A percentile compares a stretch with the other conserved stretches of the same genome.
phyloP scores from a whole-genome alignment of 2,888 invertebrate genomes.

The Arctia plantaginis region DNA sequence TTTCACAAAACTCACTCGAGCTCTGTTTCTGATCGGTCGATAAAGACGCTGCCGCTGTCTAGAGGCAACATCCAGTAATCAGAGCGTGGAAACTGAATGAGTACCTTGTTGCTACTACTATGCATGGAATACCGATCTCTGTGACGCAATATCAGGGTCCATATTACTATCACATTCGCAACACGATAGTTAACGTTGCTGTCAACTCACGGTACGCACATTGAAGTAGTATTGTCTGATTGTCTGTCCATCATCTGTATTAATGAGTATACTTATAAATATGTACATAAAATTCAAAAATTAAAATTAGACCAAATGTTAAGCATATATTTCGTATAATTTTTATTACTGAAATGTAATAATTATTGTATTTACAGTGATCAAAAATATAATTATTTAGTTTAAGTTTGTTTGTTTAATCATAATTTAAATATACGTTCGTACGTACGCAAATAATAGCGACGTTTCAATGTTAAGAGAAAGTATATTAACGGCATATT shows the following conservation, averaged over 20 bases:
- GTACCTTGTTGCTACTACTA: slow-evolving; percentile 73
- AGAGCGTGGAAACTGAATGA: slow-evolving; percentile 85
- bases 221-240: slow-evolving; percentile 48
- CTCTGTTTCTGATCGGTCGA: slow-evolving; percentile 80
- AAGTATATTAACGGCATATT: slow-evolving; percentile 75
- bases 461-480: slow-evolving; percentile 63
- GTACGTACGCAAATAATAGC: slow-evolving; percentile 55
- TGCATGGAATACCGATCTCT: slow-evolving; percentile 64
- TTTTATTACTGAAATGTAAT: background rate
- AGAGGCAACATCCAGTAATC: slow-evolving; percentile 86
- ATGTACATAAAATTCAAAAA: background rate
- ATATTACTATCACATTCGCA: slow-evolving; percentile 44
- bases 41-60: slow-evolving; percentile 84
- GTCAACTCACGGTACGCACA: slow-evolving; percentile 35
- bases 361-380: background rate
- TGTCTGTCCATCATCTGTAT: slow-evolving; percentile 14
- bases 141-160: slow-evolving; percentile 54
- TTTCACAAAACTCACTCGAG: slow-evolving; percentile 68
- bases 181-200: slow-evolving; percentile 46
- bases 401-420: no score
- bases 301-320: slow-evolving; percentile 10
- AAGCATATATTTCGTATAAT: background rate
- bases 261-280: background rate
- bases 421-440: no score
- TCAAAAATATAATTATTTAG: background rate